Conservation (phyloP, 2,113 vertebrate species). For the Megaleporinus macrocephalus region DNA sequence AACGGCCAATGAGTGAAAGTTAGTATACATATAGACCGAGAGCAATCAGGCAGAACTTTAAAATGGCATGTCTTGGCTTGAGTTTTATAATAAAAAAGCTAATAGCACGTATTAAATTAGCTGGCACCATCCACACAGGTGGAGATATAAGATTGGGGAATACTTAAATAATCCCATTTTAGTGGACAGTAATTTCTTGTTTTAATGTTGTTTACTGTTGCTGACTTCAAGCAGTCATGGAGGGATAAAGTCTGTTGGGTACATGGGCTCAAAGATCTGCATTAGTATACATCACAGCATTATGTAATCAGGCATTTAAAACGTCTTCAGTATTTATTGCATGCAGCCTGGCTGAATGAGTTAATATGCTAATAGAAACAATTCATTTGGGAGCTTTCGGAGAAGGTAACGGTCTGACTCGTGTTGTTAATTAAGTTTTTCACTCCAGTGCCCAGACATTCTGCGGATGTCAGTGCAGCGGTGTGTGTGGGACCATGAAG, state of each 20-base stretch:
- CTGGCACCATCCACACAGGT: neutral
- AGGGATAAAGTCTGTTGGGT: constrained; percentile 24
- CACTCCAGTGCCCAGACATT: constrained; percentile 54
- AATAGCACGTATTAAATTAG: neutral
- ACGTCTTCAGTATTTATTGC: constrained; percentile 54
- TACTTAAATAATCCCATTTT: constrained; percentile 12
- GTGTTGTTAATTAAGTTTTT: constrained; percentile 61
- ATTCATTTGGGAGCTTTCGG: constrained; percentile 47
- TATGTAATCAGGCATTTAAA: constrained; percentile 51
- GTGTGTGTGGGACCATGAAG: constrained; percentile 47
- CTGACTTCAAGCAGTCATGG: constrained; percentile 2
- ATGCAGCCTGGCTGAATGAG: constrained; percentile 42
- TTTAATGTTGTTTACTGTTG: constrained; percentile 1
- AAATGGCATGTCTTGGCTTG: neutral
- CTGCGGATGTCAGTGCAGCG: constrained; percentile 39
- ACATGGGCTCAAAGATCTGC: constrained; percentile 12
- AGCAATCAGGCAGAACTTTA: neutral
- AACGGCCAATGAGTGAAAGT: no score
- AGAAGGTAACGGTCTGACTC: constrained; percentile 54
- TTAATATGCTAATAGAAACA: constrained; percentile 59
- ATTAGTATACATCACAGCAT: constrained; percentile 28
- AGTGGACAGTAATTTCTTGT: neutral
- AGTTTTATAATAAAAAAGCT: neutral
- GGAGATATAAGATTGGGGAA: neutral
- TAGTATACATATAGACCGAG: no score